Evolutionary conservation across 2,888 invertebrate genomes (phyloP).

Genomic region (Physocephala rufipes): DNA sequence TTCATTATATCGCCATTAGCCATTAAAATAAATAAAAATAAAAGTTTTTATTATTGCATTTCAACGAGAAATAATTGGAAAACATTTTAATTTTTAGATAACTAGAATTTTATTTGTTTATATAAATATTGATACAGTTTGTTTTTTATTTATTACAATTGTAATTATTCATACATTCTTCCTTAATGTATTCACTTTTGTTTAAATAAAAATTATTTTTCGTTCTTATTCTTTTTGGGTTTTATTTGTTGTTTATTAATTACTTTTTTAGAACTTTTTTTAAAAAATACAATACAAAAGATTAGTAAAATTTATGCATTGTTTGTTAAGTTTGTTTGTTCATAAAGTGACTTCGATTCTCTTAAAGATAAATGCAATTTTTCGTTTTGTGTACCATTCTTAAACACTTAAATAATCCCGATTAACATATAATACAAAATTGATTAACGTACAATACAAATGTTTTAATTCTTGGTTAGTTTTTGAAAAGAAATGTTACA

Average conservation of each 20-base stretch:
- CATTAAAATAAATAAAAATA: no score
- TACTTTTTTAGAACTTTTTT: slow-evolving; percentile 17
- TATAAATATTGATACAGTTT: slow-evolving; percentile 33
- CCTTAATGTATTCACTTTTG: slow-evolving; percentile 27
- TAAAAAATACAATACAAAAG: slow-evolving; percentile 30
- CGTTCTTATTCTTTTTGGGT: background rate
- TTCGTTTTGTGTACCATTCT: slow-evolving; percentile 3
- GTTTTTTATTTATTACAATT: no score
- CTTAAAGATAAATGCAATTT: slow-evolving; percentile 34
- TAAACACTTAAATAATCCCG: background rate
- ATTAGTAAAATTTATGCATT: slow-evolving; percentile 5
- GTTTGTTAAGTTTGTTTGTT: slow-evolving; percentile 15
- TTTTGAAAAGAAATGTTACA: slow-evolving; percentile 18
- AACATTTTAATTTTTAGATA: slow-evolving; percentile 12
- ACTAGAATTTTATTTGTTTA: slow-evolving; percentile 30
- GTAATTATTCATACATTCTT: slow-evolving; percentile 31
- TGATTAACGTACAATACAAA: slow-evolving; percentile 10
- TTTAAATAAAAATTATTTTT: slow-evolving; percentile 17
- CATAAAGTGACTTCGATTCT: slow-evolving; percentile 21
- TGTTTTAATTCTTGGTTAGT: background rate
- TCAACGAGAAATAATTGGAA: no score
- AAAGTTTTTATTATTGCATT: background rate
- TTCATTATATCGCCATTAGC: no score
- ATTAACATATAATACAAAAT: no score
- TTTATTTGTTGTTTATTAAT: slow-evolving; percentile 12